Percentiles rank a stretch among this genome's conserved stretches.
These are phyloP conservation scores for Zygaena filipendulae DNA, from an alignment of 2,888 invertebrate genomes.

Conservation along the genomic window DNA sequence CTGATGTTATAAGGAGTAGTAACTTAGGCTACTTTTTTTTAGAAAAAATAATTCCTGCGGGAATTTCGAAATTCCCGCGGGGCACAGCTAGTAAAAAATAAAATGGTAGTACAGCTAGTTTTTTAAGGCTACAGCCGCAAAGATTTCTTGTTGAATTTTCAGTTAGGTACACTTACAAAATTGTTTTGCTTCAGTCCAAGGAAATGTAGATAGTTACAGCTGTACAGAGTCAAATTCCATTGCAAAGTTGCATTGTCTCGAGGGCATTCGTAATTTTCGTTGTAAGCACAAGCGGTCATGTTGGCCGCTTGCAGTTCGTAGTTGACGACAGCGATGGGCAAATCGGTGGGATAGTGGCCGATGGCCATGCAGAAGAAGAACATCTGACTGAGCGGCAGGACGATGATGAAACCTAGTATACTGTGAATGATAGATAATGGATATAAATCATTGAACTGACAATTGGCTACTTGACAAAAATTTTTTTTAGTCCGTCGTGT, in stretches of 20 bases:
- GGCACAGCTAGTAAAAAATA: too few relatives aligned
- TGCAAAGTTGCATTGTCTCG: conserved; percentile 40
- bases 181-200: conserved; percentile 74
- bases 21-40: too few relatives aligned
- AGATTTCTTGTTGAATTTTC: too few relatives aligned
- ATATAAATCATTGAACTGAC: too few relatives aligned
- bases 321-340: conserved; percentile 84
- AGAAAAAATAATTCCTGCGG: too few relatives aligned
- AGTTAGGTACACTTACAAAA: conserved; percentile 77
- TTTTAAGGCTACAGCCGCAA: too few relatives aligned
- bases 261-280: conserved; percentile 47
- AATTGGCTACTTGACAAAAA: too few relatives aligned
- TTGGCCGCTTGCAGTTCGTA: conserved; percentile 72
- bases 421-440: too few relatives aligned
- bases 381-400: conserved; percentile 87
- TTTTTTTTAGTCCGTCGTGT: too few relatives aligned
- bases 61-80: too few relatives aligned
- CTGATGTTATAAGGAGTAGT: too few relatives aligned
- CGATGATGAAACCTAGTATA: conserved; percentile 85
- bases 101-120: too few relatives aligned
- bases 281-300: conserved; percentile 54
- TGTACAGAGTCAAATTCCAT: conserved; percentile 72
- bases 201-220: conserved; percentile 81
- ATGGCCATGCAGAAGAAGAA: conserved; percentile 89
- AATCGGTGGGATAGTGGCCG: conserved; percentile 84